Percentiles rank a stretch among this genome's conserved stretches.
Evolutionary conservation across 1,140 invertebrate species (phyloP).

Genomic region (Riptortus pedestris): DNA sequence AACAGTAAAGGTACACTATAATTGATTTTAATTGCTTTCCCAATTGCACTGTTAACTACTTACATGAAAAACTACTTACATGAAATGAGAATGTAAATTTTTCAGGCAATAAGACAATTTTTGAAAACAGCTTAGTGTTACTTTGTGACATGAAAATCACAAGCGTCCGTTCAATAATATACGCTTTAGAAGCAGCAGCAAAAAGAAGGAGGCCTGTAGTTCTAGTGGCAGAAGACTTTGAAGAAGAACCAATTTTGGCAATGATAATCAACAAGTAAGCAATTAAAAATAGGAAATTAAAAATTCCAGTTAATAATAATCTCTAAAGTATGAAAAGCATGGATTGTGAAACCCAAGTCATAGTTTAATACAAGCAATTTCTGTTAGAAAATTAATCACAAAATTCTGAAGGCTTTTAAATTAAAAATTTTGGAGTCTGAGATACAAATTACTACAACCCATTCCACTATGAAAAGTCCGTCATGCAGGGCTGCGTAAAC

Average conservation of each 20-base stretch:
- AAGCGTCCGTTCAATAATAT: slow-evolving; percentile 54
- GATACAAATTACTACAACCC: too few species aligned
- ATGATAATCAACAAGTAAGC: slow-evolving; percentile 1
- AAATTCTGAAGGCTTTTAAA: too few species aligned
- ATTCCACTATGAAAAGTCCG: too few species aligned
- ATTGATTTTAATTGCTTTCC: neutral
- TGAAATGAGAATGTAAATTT: neutral
- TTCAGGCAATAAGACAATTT: slow-evolving; percentile 7
- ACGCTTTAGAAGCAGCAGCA: slow-evolving; percentile 57
- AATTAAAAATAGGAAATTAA: neutral
- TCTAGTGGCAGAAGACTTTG: slow-evolving; percentile 64
- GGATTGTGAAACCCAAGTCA: too few species aligned
- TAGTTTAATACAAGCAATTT: too few species aligned
- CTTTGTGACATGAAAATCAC: slow-evolving; percentile 42
- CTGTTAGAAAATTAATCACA: too few species aligned
- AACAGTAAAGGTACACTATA: slow-evolving; percentile 41
- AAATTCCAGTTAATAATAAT: too few species aligned
- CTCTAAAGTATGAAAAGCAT: too few species aligned
- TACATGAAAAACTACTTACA: neutral
- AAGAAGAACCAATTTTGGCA: slow-evolving; percentile 52
- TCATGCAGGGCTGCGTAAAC: too few species aligned
- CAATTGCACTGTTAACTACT: neutral
- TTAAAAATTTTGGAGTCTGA: too few species aligned
- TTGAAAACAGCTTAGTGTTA: slow-evolving; percentile 26
- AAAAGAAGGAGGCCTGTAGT: slow-evolving; percentile 49